Evolutionary conservation across 2,797 vertebrate genomes (phyloP).

Genomic region (Gambelia wislizenii): DNA sequence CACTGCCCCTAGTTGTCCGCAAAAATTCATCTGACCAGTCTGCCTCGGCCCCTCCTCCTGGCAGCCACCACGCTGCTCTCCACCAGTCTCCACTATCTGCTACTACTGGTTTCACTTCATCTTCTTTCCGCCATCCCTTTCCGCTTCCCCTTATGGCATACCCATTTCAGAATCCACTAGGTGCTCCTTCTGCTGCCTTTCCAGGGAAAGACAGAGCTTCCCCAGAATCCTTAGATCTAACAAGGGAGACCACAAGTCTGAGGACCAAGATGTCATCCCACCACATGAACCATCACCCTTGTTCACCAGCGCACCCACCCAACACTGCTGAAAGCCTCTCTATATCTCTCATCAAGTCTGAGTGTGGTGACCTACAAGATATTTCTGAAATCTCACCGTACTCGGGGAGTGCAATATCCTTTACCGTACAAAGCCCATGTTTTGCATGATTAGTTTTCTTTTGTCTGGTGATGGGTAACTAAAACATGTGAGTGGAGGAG

Average conservation of each 20-base stretch:
- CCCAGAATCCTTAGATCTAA: conserved; percentile 96
- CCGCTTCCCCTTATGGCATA: conserved; percentile 96
- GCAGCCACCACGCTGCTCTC: conserved; percentile 90
- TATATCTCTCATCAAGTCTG: conserved; percentile 96
- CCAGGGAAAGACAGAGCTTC: conserved; percentile 92
- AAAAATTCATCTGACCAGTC: conserved; percentile 94
- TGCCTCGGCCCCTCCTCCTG: conserved; percentile 87
- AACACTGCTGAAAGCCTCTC: conserved; percentile 92
- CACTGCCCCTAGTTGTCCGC: conserved; percentile 93
- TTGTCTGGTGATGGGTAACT: background rate
- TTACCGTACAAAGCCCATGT: conserved; percentile 68
- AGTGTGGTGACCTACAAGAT: conserved; percentile 96
- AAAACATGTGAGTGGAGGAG: background rate
- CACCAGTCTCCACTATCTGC: conserved; percentile 96
- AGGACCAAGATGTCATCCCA: conserved; percentile 98
- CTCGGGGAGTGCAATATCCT: conserved; percentile 99
- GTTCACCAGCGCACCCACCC: conserved; percentile 93
- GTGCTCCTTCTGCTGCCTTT: conserved; percentile 89
- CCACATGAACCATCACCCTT: conserved; percentile 94
- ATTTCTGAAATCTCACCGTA: conserved; percentile 98
- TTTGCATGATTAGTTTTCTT: background rate
- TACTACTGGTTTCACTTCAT: conserved; percentile 91
- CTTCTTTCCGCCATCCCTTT: conserved; percentile 95
- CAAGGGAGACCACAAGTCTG: conserved; percentile 94
- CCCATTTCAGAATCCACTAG: conserved; percentile 94